Evolutionary conservation across 2,888 invertebrate species (phyloP).

Genomic region (Drosophila macrospina): DNA sequence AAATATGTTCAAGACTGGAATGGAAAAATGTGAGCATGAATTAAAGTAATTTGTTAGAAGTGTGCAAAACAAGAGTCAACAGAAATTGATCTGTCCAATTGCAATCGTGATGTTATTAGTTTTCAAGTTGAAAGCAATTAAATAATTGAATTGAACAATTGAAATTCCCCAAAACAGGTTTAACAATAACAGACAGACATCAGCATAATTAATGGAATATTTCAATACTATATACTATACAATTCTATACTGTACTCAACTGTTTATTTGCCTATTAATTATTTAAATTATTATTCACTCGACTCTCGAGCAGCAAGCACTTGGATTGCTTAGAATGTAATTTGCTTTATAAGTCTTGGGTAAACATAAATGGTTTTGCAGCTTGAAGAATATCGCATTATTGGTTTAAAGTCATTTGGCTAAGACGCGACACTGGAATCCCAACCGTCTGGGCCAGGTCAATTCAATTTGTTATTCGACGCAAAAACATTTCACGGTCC

Average conservation of each 20-base stretch:
- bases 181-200: not conserved
- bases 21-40: conserved; percentile 3
- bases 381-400: not conserved
- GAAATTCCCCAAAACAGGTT: conserved; percentile 11
- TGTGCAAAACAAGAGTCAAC: not conserved
- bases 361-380: not conserved
- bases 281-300: not conserved
- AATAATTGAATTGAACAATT: conserved; percentile 15
- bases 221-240: too few species aligned
- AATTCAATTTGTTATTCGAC: conserved; percentile 12
- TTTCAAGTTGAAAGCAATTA: conserved; percentile 5
- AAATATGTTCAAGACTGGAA: not conserved
- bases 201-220: not conserved
- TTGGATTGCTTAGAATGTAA: not conserved
- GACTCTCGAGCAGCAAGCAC: not conserved
- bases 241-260: not conserved
- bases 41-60: conserved; percentile 5
- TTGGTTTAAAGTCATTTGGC: not conserved
- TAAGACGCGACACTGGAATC: conserved; percentile 6
- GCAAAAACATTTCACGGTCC: conserved; percentile 32
- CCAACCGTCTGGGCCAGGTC: conserved; percentile 24
- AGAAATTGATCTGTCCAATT: conserved; percentile 14
- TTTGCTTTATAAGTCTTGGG: not conserved
- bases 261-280: conserved; percentile 4
- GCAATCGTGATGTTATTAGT: conserved; percentile 3